phyloP scores from a whole-genome alignment of 1,140 invertebrate genomes.

The Brachionus angularis region DNA sequence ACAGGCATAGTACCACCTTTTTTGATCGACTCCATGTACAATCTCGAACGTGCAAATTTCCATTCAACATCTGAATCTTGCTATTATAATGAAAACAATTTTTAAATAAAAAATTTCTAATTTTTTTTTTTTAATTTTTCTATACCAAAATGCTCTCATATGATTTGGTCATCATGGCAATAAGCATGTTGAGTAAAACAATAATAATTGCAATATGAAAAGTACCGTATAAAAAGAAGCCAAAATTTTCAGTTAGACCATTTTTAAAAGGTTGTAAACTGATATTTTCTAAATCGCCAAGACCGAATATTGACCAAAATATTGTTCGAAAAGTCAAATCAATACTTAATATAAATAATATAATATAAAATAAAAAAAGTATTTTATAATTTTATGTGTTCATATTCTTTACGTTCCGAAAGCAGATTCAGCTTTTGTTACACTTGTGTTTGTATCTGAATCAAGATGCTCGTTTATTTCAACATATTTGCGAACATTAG shows the following conservation, averaged over 20 bases:
- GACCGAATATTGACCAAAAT: conserved; percentile 72
- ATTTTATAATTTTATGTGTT: not conserved
- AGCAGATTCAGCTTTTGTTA: conserved; percentile 48
- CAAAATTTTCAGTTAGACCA: conserved; percentile 45
- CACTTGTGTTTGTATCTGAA: not conserved
- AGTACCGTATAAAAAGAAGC: conserved; percentile 57
- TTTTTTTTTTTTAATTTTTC: conserved; percentile 26
- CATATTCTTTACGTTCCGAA: conserved; percentile 52
- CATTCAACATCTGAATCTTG: conserved; percentile 81
- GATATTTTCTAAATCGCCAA: conserved; percentile 66
- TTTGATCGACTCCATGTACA: conserved; percentile 91
- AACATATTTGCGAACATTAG: conserved; percentile 53
- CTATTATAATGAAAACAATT: conserved; percentile 57
- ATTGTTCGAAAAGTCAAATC: conserved; percentile 66
- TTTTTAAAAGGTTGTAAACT: conserved; percentile 59
- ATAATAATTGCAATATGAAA: conserved; percentile 60
- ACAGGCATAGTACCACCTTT: conserved; percentile 77
- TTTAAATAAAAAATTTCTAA: not conserved
- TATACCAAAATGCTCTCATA: conserved; percentile 61
- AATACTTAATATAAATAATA: conserved; percentile 57
- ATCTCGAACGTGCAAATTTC: conserved; percentile 80
- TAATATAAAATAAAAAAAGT: not conserved
- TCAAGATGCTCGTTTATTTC: conserved; percentile 47
- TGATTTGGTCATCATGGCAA: conserved; percentile 62
- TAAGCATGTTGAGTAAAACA: conserved; percentile 62